Base-by-base conservation (phyloP, 2,113 vertebrate genomes). In the Paratilapia polleni region DNA sequence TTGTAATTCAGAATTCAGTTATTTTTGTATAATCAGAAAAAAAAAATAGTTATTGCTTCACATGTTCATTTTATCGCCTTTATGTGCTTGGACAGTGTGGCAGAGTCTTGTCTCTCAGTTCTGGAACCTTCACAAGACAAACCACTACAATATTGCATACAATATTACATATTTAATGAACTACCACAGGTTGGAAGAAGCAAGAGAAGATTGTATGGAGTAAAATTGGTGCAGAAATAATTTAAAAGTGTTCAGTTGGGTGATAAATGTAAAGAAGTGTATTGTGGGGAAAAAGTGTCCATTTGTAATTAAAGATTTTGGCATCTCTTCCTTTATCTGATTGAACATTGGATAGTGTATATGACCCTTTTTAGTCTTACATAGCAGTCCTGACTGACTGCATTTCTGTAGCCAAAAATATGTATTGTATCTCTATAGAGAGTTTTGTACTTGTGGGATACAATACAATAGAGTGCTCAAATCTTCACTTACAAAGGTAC, bases 101-200 rank as follows among this genome's bases (percentile, higher is more conserved):
- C 77, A 36, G 74, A 84, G 89, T 31, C 87, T 89, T 24, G 80
- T 93, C 91, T 94, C 92, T 91, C 88, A 82, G 88, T 43, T 88
- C 78, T 26, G 22, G 9, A 81, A 56, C 61, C 28, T 49, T 77
- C 47, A 26, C 15, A 15, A 2, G 52, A 19, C 47, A 4, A 22
- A 47, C 9, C 41, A 54, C n/a, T n/a, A n/a, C n/a, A n/a, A n/a
- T n/a, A 31, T 62, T 20, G 28, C 13, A 62, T n/a, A 3, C 70
- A 15, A 31, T 73, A 17, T 88, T n/a, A n/a, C 79, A 70, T 64
- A 61, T 5, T 31, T 73, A 5, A 73, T 61, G 10, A 38, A 75
- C 26, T 60, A 47, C 24, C 70, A 70, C 52, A 66, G 31, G 54
- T 73, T 68, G 13, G 28, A 41, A 85, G 58, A 47, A 47, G 38